phyloP scores from a whole-genome alignment of 2,888 invertebrate genomes.

The Aproaerema taeniolella region DNA sequence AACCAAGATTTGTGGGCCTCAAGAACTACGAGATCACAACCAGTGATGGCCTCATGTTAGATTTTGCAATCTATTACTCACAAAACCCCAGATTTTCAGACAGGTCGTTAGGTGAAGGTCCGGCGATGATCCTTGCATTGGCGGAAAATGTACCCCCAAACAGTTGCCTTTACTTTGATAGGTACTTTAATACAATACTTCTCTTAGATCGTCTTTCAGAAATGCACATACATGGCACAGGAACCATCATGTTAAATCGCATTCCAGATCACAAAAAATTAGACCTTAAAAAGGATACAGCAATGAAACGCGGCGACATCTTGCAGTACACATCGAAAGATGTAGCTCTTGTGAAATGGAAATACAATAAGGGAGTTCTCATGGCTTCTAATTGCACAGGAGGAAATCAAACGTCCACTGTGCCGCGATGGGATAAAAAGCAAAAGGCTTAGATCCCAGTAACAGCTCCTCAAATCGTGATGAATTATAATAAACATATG shows the following conservation, averaged over 20 bases:
- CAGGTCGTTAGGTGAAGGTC: slow-evolving; percentile 17
- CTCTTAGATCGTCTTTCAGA: slow-evolving; percentile 20
- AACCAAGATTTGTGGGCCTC: slow-evolving; percentile 20
- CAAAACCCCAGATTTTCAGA: slow-evolving; percentile 20
- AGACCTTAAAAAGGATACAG: slow-evolving; percentile 19
- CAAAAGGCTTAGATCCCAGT: slow-evolving; percentile 17
- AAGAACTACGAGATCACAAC: slow-evolving; percentile 22
- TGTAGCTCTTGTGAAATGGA: slow-evolving; percentile 19
- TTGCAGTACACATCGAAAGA: slow-evolving; percentile 17
- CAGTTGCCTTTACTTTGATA: slow-evolving; percentile 21
- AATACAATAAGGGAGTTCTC: slow-evolving; percentile 17
- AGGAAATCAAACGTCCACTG: neutral
- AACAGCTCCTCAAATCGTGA: slow-evolving; percentile 2
- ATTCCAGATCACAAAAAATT: slow-evolving; percentile 19
- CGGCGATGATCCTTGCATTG: slow-evolving; percentile 21
- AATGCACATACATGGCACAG: slow-evolving; percentile 18
- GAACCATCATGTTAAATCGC: slow-evolving; percentile 24
- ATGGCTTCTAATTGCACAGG: slow-evolving; percentile 6
- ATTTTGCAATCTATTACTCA: slow-evolving; percentile 22
- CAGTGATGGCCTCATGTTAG: slow-evolving; percentile 22
- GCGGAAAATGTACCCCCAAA: slow-evolving; percentile 18
- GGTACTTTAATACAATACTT: slow-evolving; percentile 21
- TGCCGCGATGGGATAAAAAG: slow-evolving; percentile 10
- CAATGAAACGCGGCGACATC: slow-evolving; percentile 19
- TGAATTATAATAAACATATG: slow-evolving; percentile 15